These are phyloP conservation scores for Syrista parreyssii DNA, from an alignment of 2,888 invertebrate genomes.

Conservation along the genomic window DNA sequence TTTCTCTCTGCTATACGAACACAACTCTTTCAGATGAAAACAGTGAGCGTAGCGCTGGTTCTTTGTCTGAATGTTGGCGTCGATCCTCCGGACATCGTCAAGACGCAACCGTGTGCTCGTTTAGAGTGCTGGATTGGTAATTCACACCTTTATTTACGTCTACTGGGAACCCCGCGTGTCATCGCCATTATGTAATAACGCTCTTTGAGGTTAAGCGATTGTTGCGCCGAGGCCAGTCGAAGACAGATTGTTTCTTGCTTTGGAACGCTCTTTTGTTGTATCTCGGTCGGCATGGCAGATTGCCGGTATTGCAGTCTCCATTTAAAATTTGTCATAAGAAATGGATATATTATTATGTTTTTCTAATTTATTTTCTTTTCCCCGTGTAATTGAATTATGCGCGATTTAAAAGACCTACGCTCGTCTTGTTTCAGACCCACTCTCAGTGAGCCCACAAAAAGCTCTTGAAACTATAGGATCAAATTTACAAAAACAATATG, in stretches of 20 bases:
- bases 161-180: constrained; percentile 11
- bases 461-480: constrained; percentile 93
- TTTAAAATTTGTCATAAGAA: neutral
- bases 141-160: constrained; percentile 4
- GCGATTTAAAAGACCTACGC: neutral
- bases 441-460: constrained; percentile 88
- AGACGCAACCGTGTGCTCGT: constrained; percentile 95
- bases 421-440: constrained; percentile 75
- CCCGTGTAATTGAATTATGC: neutral
- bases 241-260: neutral
- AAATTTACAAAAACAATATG: constrained; percentile 95
- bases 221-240: neutral
- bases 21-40: constrained; percentile 85
- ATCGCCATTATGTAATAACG: constrained; percentile 42
- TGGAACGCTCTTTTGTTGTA: neutral
- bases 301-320: neutral
- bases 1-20: constrained; percentile 6
- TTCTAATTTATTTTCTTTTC: neutral
- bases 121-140: constrained; percentile 97
- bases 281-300: neutral
- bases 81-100: constrained; percentile 98
- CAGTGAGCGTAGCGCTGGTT: constrained; percentile 97
- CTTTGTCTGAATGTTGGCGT: constrained; percentile 99
- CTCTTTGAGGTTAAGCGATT: constrained; percentile 41
- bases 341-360: neutral